Base-by-base conservation (phyloP, 2,113 vertebrate genomes). In the Phainopepla nitens region DNA sequence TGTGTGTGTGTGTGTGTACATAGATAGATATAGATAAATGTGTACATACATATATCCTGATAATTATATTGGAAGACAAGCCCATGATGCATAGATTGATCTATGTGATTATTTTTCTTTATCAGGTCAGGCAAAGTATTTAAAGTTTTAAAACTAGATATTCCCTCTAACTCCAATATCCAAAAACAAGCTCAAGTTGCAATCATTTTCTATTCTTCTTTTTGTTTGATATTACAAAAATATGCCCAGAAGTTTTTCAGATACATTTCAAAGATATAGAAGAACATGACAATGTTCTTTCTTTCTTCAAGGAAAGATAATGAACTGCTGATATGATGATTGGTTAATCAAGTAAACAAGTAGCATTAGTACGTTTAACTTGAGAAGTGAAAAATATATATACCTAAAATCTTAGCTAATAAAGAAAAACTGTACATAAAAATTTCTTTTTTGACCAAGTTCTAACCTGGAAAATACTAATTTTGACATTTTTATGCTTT, bases 291-390 rank as follows among this genome's bases (percentile, higher is more conserved):
- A 75, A 24, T 80, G 11, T 39, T 39, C 12, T 39, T 39, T 39
- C 39, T 39, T 39, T 39, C 47, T 73, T 58, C 25, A 94, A 71
- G 13, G n/a, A 85, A 90, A 89, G 50, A 89, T 44, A 86, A n/a
- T n/a, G n/a, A n/a, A 56, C 45, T 78, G 39, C 33, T 94, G 25
- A 65, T 73, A 41, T 5, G 13, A 68, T 58, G 50, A 35, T n/a
- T 82, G 41, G 23, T 70, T 79, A 82, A 66, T 79, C 54, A 89
- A 45, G 21, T 36, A 31, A 90, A 71, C 18, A 87, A 72, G 41
- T 49, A 65, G 10, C 21, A 39, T 83, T 88, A 81, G 25, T 25
- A 64, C 8, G 41, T 92, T 73, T 45, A 66, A 79, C 22, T 75
- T 92, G 56, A 57, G 41, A 51, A 68, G 12, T 33, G 60, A 44